Conservation (phyloP, 1,140 invertebrate species). For the Scylla paramamosain region DNA sequence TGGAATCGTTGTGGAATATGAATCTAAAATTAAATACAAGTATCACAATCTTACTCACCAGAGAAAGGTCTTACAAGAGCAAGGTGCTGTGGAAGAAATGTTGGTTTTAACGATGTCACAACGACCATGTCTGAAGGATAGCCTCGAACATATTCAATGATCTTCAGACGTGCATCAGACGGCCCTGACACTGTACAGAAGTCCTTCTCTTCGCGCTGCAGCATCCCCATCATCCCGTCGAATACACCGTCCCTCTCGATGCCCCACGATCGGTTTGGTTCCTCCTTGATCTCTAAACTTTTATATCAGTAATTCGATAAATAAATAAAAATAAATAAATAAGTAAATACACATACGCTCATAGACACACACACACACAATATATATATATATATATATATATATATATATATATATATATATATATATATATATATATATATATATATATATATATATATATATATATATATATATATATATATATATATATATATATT, state of each 20-base stretch:
- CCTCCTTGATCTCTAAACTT: neutral
- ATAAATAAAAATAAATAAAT: constrained; percentile 16
- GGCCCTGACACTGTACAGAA: neutral
- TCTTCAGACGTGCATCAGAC: neutral
- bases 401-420: constrained; percentile 61
- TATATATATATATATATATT: no score
- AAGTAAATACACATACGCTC: neutral
- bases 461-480: constrained; percentile 18
- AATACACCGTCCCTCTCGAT: neutral
- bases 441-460: constrained; percentile 32
- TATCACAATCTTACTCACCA: neutral
- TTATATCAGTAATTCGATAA: neutral
- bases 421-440: constrained; percentile 51
- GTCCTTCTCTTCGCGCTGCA: constrained; percentile 9
- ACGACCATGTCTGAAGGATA: neutral
- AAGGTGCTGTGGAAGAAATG: neutral
- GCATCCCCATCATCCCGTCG: neutral
- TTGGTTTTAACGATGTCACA: neutral
- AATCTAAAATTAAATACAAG: no score
- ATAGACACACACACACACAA: neutral
- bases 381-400: constrained; percentile 47
- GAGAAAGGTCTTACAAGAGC: constrained; percentile 33
- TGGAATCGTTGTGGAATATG: no score
- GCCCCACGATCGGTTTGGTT: neutral
- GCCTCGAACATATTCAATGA: neutral